Evolutionary conservation across 2,888 invertebrate species (phyloP), one percentile per base, ranked within the genome.

Genomic region (Chrysolina americana): DNA sequence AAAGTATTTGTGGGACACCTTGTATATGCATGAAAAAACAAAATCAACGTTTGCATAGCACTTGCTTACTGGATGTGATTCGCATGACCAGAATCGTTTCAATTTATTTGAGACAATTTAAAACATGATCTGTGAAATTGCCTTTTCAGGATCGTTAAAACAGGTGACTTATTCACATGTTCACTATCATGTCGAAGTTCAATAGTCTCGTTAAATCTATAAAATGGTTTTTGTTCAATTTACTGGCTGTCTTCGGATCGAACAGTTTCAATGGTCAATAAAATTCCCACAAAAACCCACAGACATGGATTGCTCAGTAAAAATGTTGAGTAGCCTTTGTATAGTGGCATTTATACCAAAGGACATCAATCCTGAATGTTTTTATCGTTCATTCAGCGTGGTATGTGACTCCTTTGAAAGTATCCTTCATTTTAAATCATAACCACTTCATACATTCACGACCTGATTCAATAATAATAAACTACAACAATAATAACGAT

Each of bases 161-260:
- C 28, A 28, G 28, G 28, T 28, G 28, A 36, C 36, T 36, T 36
- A 36, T 36, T 36, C 6, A 36, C 36, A 36, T 36, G 36, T 36
- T 36, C 6, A 36, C 0, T 8, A 36, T 56, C 36, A 65, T 71
- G 50, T 56, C 41, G 11, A 64, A 65, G 75, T 71, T 71, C 75
- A 72, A 72, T 21, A 69, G 56, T 75, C 71, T 65, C 71, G 65
- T 72, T 69, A 72, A 72, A 75, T 68, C 75, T 65, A 71, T 71
- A 71, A 65, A 71, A 75, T 71, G 65, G 69, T 75, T 72, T 75
- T 75, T 72, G 65, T 74, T 53, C 21, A 59, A 68, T 71, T 74
- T 66, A 71, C 36, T 65, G 65, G 68, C 62, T 65, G 59, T 68
- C 68, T 69, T 48, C 59, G 53, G 23, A 75, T 69, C 69, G 65